Evolutionary conservation across 1,140 invertebrate genomes (phyloP), one percentile per base, ranked within the genome.

Genomic region (Amyelois transitella): DNA sequence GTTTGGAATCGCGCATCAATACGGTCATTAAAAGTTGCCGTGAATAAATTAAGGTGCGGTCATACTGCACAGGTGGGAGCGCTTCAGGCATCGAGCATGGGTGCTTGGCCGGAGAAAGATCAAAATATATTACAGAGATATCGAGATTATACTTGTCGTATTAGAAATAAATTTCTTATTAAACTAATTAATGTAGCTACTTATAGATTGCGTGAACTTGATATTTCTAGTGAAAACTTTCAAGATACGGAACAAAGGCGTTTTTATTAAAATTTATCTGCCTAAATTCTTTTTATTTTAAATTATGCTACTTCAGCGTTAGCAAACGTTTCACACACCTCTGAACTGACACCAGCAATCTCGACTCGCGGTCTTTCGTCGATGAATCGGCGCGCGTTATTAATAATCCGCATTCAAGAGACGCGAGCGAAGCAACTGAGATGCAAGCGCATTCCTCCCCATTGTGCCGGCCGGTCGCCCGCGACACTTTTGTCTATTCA

Each of bases 401-500:
- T 85, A 87, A 87, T 87, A 87, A 87, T 85, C 75, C 74, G 81
- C 81, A 81, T 82, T 81, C 74, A 83, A 68, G 69, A 70, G 73
- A 64, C 75, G 76, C 79, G 80, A 79, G 79, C 76, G 70, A 64
- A 55, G 62, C 38, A 69, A 69, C 70, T 60, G 73, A 70, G 72
- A 68, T 69, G 64, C 74, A 76, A 76, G 78, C 81, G 78, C 84
- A 87, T 87, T 86, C 84, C 84, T 74, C 58, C 60, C 69, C 79
- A 86, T 87, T 87, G 84, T 87, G 69, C 72, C 71, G 60, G 58
- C 69, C 72, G 76, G 75, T 76, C 80, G 77, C 77, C 72, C 77
- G 80, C 79, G 75, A 87, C 76, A 82, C 79, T 84, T 82, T 84
- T 81, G 77, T 87, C 81, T 83, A 86, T 82, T 81, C 79, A 79